These are phyloP conservation scores for Poecilus cupreus DNA, from an alignment of 2,888 invertebrate species.

Conservation along the genomic window DNA sequence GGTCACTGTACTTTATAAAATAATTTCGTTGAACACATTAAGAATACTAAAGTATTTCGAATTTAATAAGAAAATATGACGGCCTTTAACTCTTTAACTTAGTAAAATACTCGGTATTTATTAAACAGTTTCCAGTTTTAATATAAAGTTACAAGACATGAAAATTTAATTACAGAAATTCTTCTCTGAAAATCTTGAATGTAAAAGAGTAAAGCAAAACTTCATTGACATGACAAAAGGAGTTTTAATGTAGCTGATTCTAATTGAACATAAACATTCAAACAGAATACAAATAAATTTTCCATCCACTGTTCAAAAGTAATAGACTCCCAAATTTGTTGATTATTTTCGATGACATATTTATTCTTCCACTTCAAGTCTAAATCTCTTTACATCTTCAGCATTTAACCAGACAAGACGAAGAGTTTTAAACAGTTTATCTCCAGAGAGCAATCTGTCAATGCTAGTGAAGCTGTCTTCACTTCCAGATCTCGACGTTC, in stretches of 20 bases:
- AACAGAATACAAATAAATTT: too few relatives aligned
- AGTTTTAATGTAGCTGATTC: background rate
- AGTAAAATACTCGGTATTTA: background rate
- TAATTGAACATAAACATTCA: too few relatives aligned
- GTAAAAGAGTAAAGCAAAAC: background rate
- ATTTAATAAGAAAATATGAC: background rate
- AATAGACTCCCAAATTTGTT: too few relatives aligned
- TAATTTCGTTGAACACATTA: background rate
- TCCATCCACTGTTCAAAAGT: too few relatives aligned
- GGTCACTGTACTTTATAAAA: too few relatives aligned
- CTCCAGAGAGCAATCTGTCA: slow-evolving; percentile 1
- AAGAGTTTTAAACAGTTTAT: background rate
- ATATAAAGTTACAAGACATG: slow-evolving; percentile 23
- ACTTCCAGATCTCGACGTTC: background rate
- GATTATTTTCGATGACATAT: too few relatives aligned
- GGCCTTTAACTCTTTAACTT: background rate
- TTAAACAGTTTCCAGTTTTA: slow-evolving; percentile 21
- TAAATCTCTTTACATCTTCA: background rate
- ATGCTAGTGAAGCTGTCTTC: background rate
- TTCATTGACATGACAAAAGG: background rate
- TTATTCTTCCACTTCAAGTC: background rate
- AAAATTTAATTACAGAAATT: slow-evolving; percentile 6
- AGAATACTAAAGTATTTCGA: background rate
- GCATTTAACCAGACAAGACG: background rate
- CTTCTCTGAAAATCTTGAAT: background rate